Base-by-base conservation (phyloP, 2,113 vertebrate species). In the Neolamprologus modestus region DNA sequence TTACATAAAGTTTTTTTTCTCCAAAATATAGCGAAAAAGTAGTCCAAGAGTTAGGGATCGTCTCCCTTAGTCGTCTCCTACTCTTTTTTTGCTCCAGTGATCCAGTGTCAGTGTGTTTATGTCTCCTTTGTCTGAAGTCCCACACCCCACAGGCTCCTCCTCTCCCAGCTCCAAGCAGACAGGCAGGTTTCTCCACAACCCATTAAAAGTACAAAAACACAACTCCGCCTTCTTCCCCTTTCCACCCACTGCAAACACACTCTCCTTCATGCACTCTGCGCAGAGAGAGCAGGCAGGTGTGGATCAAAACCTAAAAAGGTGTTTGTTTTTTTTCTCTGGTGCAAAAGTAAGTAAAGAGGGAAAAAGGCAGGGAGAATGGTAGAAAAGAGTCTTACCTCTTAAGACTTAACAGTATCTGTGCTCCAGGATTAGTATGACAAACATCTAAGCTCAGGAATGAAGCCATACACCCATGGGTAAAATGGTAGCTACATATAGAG, bases 111-210 rank as follows among this genome's bases (percentile, higher is more conserved):
- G 90, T 87, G 89, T 92, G 93, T 87, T 90, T 93, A 79, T 93
- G 91, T 91, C 92, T 94, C 91, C 94, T 96, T 96, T 96, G 95
- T 96, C 91, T 94, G 84, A 86, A 94, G 89, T 92, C 86, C 94
- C 92, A 93, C 94, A 86, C 93, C 95, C 93, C 85, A 78, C 88
- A 94, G 88, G 93, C 95, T 95, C 95, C 95, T 94, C 95, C 95
- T 93, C 90, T 87, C 88, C 12, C 33, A n/a, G 85, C 88, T 91
- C 73, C 21, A 73, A 93, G 95, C 90, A 63, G 94, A 95, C 94
- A 86, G 94, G 93, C 95, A 95, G 95, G 95, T 96, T 96, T 94
- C 93, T 94, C 95, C 88, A 94, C 93, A 93, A 93, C 92, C 91
- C 84, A 90, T 61, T 90, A 88, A 86, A 92, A 93, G 88, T 91